A percentile compares a stretch with the other conserved stretches of the same genome.
phyloP scores from a whole-genome alignment of 2,888 invertebrate species.

The Dendrolimus pini region DNA sequence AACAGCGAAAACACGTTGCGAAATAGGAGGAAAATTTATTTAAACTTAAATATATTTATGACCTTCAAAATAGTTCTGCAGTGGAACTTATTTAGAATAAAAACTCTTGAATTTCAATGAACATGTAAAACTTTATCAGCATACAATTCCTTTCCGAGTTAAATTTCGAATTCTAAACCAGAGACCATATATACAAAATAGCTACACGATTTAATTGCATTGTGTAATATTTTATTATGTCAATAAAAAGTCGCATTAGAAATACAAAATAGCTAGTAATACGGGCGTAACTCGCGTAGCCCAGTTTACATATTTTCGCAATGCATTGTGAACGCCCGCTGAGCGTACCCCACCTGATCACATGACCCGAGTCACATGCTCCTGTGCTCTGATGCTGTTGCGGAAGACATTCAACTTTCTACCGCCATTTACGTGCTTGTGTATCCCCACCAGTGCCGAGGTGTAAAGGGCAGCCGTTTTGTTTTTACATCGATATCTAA shows the following conservation, averaged over 20 bases:
- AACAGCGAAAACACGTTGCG: no score
- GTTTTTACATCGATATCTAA: conserved; percentile 4
- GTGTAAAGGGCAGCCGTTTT: conserved; percentile 21
- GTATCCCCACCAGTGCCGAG: conserved; percentile 9
- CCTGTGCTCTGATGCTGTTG: conserved; percentile 33
- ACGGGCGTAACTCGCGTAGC: conserved; percentile 33
- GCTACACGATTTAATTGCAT: conserved; percentile 29
- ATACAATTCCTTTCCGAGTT: not conserved
- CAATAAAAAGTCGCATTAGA: conserved; percentile 39
- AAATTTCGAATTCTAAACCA: not conserved
- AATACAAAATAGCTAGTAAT: conserved; percentile 40
- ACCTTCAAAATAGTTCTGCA: no score
- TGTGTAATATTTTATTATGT: conserved; percentile 38
- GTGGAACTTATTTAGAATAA: no score
- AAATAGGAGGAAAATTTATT: no score
- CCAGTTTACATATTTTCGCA: conserved; percentile 49
- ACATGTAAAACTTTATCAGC: not conserved
- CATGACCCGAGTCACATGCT: conserved; percentile 47
- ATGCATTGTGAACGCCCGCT: conserved; percentile 32
- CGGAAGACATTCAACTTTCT: conserved; percentile 54
- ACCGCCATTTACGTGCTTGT: conserved; percentile 20
- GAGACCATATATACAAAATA: conserved; percentile 3
- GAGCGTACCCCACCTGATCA: conserved; percentile 25
- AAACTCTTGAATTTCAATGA: no score
- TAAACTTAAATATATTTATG: no score